phyloP scores from a whole-genome alignment of 2,888 invertebrate genomes.

The Mesochorus sp. region DNA sequence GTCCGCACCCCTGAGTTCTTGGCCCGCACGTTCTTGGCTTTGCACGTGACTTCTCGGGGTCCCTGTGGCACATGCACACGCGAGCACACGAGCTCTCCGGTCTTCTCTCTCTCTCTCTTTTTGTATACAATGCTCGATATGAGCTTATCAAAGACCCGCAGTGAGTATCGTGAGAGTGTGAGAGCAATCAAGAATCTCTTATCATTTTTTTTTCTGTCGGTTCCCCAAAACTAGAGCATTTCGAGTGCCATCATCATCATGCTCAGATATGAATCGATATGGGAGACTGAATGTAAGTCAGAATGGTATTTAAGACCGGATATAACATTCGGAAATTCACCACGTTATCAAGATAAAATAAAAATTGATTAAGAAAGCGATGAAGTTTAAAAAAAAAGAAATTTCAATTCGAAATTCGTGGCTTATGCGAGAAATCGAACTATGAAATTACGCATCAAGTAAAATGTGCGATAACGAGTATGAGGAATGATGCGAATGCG shows the following conservation, averaged over 20 bases:
- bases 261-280: too few species aligned
- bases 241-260: too few species aligned
- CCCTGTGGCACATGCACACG: background rate
- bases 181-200: too few species aligned
- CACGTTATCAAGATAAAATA: too few species aligned
- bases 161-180: background rate
- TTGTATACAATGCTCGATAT: background rate
- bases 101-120: background rate
- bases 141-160: background rate
- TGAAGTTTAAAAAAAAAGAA: background rate
- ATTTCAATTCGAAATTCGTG: background rate
- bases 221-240: too few species aligned
- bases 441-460: background rate
- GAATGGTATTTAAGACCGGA: too few species aligned
- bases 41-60: slow-evolving; percentile 59
- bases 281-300: too few species aligned
- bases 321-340: too few species aligned
- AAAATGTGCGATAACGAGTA: background rate
- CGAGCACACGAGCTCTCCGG: too few species aligned
- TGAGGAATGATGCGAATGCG: slow-evolving; percentile 39
- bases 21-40: slow-evolving; percentile 32
- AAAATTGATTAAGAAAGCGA: background rate
- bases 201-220: too few species aligned
- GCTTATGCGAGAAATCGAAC: background rate
- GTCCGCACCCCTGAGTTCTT: slow-evolving; percentile 62